Conservation (phyloP, 2,797 vertebrate genomes). For the Crocodylus rhombifer region DNA sequence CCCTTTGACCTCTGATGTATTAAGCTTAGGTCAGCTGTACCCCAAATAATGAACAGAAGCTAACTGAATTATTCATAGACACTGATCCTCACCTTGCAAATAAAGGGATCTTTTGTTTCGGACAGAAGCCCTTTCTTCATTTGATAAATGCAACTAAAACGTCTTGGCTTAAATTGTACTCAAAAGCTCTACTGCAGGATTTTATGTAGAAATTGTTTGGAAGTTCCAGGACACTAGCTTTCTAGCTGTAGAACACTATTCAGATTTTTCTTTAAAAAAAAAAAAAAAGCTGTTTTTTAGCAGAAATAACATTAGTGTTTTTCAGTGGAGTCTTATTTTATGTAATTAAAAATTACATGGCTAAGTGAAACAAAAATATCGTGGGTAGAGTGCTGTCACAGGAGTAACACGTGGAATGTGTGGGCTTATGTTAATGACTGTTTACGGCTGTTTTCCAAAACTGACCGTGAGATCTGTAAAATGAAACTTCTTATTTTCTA, state of each 20-base stretch:
- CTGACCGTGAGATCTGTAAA: background rate
- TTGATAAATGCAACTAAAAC: background rate
- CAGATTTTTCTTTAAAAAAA: background rate
- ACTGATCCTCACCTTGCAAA: slow-evolving; percentile 41
- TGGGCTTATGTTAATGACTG: background rate
- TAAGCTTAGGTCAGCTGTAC: slow-evolving; percentile 64
- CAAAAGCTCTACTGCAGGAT: background rate
- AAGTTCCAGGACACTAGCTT: background rate
- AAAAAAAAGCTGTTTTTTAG: background rate
- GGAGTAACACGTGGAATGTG: background rate
- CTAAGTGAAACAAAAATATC: background rate
- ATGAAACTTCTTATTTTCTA: background rate
- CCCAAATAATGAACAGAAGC: slow-evolving; percentile 52
- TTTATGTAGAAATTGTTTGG: background rate
- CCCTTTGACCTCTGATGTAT: slow-evolving; percentile 49
- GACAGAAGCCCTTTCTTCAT: background rate
- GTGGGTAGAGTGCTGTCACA: accelerated
- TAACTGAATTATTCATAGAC: slow-evolving; percentile 47
- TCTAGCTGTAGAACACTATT: background rate
- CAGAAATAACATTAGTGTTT: background rate
- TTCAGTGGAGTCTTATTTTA: background rate
- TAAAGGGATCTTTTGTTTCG: background rate
- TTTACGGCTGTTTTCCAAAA: background rate
- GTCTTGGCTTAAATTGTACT: background rate
- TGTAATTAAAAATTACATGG: background rate